Percentiles rank a stretch among this genome's conserved stretches.
Evolutionary conservation across 2,888 invertebrate species (phyloP).

Genomic region (Sipunculus nudus): DNA sequence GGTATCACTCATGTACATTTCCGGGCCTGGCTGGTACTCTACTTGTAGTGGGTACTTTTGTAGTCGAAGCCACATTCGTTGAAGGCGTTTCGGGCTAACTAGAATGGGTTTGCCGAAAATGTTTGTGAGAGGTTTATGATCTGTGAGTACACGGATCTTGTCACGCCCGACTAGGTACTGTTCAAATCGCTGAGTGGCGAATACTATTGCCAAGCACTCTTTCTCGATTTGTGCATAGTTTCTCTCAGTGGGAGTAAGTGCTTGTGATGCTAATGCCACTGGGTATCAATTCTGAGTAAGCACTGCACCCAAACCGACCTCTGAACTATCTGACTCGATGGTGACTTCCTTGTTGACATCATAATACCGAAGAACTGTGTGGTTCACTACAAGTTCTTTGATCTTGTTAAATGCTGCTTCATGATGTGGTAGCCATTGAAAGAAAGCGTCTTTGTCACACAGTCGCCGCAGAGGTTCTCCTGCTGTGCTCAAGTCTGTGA

Average conservation of each 20-base stretch:
- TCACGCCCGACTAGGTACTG: not conserved
- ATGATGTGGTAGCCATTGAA: no score
- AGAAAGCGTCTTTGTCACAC: not conserved
- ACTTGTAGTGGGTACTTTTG: no score
- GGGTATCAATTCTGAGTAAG: not conserved
- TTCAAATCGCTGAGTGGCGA: not conserved
- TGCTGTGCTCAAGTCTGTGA: not conserved
- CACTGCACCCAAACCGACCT: not conserved
- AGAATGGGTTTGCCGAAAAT: not conserved
- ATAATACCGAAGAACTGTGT: not conserved
- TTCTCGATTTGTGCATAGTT: slow-evolving; percentile 2
- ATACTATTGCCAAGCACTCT: not conserved
- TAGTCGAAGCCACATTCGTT: not conserved
- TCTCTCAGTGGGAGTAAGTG: no score
- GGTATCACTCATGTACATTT: no score
- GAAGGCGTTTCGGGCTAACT: not conserved
- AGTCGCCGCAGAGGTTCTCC: not conserved
- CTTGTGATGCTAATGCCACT: no score
- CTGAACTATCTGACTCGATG: not conserved
- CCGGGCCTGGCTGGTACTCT: no score
- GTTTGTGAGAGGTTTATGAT: not conserved
- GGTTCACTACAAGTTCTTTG: not conserved
- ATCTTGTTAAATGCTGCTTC: not conserved
- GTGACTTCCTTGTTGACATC: not conserved
- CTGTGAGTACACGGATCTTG: not conserved